A percentile compares a stretch with the other conserved stretches of the same genome.
phyloP scores from a whole-genome alignment of 2,888 invertebrate genomes.

The Hedychridium roseum region DNA sequence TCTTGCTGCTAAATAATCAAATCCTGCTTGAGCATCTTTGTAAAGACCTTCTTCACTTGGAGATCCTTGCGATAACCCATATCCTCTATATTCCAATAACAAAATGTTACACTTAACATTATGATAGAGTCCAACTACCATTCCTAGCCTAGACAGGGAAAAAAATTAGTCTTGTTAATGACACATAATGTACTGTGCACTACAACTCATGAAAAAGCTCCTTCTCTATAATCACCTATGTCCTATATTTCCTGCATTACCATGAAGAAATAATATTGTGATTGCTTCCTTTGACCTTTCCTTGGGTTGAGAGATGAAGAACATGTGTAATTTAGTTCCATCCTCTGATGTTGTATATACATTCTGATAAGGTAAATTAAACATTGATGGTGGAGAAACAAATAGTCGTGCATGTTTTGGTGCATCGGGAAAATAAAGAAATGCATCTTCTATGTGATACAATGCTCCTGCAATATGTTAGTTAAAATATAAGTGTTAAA shows the following conservation, averaged over 20 bases:
- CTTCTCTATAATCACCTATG: conserved; percentile 79
- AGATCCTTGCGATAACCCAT: conserved; percentile 88
- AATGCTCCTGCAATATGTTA: conserved; percentile 72
- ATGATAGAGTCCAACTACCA: conserved; percentile 86
- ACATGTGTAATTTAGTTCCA: conserved; percentile 81
- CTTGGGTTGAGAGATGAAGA: conserved; percentile 79
- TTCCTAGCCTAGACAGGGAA: conserved; percentile 72
- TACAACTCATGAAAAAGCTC: no score
- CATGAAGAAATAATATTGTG: conserved; percentile 91
- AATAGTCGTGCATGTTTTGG: conserved; percentile 89
- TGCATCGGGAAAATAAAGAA: conserved; percentile 89
- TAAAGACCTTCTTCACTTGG: conserved; percentile 89
- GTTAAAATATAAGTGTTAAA: neutral
- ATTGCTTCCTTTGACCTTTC: conserved; percentile 76
- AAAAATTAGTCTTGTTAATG: no score
- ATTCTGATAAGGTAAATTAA: conserved; percentile 87
- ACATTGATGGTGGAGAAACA: conserved; percentile 86
- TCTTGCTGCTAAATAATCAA: conserved; percentile 83
- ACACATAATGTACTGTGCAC: no score
- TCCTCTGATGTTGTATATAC: conserved; percentile 78
- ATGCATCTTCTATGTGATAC: conserved; percentile 85
- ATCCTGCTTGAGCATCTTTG: conserved; percentile 85
- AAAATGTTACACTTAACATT: conserved; percentile 85
- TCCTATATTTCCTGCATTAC: conserved; percentile 97
- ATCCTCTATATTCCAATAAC: conserved; percentile 95